phyloP scores from a whole-genome alignment of 1,140 invertebrate species.

The Papilio helenus region DNA sequence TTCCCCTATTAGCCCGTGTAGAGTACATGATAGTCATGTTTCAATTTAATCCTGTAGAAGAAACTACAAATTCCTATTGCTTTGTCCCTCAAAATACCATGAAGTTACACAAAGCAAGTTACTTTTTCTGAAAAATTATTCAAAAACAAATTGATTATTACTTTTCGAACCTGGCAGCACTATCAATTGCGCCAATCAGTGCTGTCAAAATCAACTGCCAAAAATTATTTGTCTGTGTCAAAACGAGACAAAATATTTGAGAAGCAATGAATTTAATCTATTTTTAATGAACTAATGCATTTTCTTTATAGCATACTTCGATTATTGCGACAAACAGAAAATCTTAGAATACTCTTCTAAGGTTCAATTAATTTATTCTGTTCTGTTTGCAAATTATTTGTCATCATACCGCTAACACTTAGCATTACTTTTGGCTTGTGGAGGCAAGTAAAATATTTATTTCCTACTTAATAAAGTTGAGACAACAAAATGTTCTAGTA shows the following conservation, averaged over 20 bases:
- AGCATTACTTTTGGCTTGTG: slow-evolving; percentile 62
- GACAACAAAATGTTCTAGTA: background rate
- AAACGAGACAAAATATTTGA: background rate
- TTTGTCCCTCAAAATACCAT: no score
- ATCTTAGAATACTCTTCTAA: background rate
- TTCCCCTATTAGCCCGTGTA: no score
- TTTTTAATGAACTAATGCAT: slow-evolving; percentile 23
- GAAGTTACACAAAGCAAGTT: no score
- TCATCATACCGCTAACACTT: slow-evolving; percentile 66
- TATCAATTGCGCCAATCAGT: background rate
- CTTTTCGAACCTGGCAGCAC: background rate
- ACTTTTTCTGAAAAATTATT: no score
- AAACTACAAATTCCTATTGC: no score
- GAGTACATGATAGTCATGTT: no score
- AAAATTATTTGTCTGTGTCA: slow-evolving; percentile 5
- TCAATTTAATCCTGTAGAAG: no score
- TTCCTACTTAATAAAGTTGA: background rate
- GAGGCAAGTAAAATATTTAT: slow-evolving; percentile 52
- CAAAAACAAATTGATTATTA: no score
- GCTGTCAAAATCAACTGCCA: background rate
- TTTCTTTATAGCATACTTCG: background rate
- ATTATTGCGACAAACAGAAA: background rate
- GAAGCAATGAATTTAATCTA: slow-evolving; percentile 3
- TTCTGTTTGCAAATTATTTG: slow-evolving; percentile 24
- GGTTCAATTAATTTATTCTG: slow-evolving; percentile 13